phyloP scores from a whole-genome alignment of 2,888 invertebrate genomes.

The Drosophila falleni region DNA sequence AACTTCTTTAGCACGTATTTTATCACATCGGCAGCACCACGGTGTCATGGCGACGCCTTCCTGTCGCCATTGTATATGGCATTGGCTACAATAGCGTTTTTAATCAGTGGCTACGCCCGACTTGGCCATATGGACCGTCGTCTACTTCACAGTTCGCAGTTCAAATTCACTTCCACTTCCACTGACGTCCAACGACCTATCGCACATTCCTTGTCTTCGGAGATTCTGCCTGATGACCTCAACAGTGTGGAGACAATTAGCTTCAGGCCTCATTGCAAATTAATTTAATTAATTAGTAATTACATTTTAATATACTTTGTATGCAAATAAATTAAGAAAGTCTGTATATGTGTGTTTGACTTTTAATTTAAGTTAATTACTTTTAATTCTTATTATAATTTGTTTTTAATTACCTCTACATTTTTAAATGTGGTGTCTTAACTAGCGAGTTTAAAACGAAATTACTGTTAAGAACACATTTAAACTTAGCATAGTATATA shows the following conservation, averaged over 20 bases:
- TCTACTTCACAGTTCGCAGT: slow-evolving; percentile 26
- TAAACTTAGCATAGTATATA: slow-evolving; percentile 41
- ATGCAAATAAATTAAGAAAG: slow-evolving; percentile 32
- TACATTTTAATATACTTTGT: slow-evolving; percentile 40
- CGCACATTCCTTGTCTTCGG: slow-evolving; percentile 32
- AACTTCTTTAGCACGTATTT: slow-evolving; percentile 83
- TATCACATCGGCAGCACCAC: slow-evolving; percentile 71
- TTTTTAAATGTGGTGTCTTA: slow-evolving; percentile 60
- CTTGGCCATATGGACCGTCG: slow-evolving; percentile 35
- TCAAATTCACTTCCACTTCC: slow-evolving; percentile 16
- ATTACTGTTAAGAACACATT: slow-evolving; percentile 41
- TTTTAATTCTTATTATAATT: background rate
- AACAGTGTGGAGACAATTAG: slow-evolving; percentile 66
- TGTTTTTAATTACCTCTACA: slow-evolving; percentile 31
- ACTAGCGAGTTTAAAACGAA: slow-evolving; percentile 64
- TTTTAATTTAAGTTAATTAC: slow-evolving; percentile 26
- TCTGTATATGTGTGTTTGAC: slow-evolving; percentile 17
- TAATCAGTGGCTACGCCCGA: slow-evolving; percentile 32
- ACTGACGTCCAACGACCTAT: slow-evolving; percentile 29
- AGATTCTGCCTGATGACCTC: slow-evolving; percentile 46
- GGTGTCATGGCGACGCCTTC: slow-evolving; percentile 39
- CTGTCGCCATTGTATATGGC: slow-evolving; percentile 51
- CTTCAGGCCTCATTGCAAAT: slow-evolving; percentile 35
- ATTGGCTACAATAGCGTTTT: slow-evolving; percentile 34
- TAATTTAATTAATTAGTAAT: slow-evolving; percentile 67